These are phyloP conservation scores for Takifugu bimaculatus DNA, from an alignment of 2,113 vertebrate species.

Conservation along the genomic window DNA sequence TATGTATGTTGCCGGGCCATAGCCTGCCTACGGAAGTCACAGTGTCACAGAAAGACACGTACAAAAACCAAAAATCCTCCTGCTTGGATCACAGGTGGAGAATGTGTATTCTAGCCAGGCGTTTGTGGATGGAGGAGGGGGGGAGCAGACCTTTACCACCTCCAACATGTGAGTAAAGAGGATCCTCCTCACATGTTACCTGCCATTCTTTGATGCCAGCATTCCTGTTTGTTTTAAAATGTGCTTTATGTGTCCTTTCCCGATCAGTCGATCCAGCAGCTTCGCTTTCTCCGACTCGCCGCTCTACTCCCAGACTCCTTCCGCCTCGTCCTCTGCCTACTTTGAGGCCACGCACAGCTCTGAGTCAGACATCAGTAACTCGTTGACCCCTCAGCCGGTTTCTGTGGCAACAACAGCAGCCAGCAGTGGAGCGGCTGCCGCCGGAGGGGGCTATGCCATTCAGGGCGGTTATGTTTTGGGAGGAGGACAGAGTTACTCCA, in stretches of 20 bases:
- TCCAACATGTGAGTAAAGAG: constrained; percentile 82
- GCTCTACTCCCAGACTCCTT: constrained; percentile 79
- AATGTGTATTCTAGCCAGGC: constrained; percentile 1
- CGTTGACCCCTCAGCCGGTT: constrained; percentile 78
- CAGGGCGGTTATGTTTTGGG: constrained; percentile 83
- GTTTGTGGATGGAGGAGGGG: constrained; percentile 82
- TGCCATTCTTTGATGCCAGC: neutral
- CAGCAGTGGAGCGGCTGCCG: constrained; percentile 24
- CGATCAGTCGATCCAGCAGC: constrained; percentile 76
- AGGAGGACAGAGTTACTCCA: constrained; percentile 81
- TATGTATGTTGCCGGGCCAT: too few species aligned
- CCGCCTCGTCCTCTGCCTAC: constrained; percentile 75
- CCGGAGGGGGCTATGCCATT: constrained; percentile 78
- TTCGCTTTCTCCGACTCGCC: constrained; percentile 84
- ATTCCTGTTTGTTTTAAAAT: too few species aligned
- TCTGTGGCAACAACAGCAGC: constrained; percentile 59
- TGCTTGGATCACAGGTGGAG: constrained; percentile 75
- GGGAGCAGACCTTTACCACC: constrained; percentile 74
- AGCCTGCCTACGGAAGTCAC: neutral
- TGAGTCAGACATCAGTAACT: constrained; percentile 73
- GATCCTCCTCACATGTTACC: neutral
- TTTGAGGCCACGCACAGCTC: constrained; percentile 77
- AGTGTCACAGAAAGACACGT: neutral
- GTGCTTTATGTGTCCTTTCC: constrained; percentile 6
- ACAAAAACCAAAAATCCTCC: neutral